Conservation (phyloP, 2,797 vertebrate genomes). For the Sparus aurata region DNA sequence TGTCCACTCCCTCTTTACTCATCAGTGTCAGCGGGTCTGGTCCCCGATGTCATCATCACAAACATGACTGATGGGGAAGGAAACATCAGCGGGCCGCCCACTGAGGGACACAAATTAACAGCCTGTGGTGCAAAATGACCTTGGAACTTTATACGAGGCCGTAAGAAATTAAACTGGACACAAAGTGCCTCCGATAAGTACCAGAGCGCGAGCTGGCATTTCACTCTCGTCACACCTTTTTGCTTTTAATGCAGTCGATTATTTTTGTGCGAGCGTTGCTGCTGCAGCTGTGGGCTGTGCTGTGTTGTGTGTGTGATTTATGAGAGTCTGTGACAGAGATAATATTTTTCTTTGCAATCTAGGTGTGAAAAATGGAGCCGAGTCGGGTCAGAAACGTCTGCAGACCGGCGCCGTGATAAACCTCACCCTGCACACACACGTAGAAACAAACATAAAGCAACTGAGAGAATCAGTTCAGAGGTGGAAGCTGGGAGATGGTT, state of each 20-base stretch:
- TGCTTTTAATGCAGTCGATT: not conserved
- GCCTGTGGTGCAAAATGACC: constrained; percentile 10
- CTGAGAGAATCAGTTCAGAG: not conserved
- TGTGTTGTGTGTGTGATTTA: constrained; percentile 8
- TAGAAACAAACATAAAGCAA: not conserved
- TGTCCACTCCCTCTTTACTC: constrained; percentile 23
- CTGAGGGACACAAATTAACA: constrained; percentile 9
- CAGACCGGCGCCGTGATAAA: constrained; percentile 8
- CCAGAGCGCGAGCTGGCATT: no score
- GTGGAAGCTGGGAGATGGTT: not conserved
- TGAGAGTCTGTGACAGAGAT: constrained; percentile 5
- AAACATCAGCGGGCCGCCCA: not conserved
- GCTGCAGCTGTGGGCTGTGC: not conserved
- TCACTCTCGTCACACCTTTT: not conserved
- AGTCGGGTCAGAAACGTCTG: constrained; percentile 1
- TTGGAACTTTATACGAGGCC: not conserved
- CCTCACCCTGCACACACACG: not conserved
- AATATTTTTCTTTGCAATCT: constrained; percentile 26
- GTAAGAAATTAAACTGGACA: not conserved
- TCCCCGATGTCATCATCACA: constrained; percentile 23
- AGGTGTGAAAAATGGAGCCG: constrained; percentile 21
- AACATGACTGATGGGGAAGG: constrained; percentile 34
- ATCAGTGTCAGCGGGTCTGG: constrained; percentile 12
- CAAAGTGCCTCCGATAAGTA: not conserved
- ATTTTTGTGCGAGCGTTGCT: not conserved